These are phyloP conservation scores for Silurus asotus DNA, from an alignment of 2,113 vertebrate genomes.

Conservation along the genomic window DNA sequence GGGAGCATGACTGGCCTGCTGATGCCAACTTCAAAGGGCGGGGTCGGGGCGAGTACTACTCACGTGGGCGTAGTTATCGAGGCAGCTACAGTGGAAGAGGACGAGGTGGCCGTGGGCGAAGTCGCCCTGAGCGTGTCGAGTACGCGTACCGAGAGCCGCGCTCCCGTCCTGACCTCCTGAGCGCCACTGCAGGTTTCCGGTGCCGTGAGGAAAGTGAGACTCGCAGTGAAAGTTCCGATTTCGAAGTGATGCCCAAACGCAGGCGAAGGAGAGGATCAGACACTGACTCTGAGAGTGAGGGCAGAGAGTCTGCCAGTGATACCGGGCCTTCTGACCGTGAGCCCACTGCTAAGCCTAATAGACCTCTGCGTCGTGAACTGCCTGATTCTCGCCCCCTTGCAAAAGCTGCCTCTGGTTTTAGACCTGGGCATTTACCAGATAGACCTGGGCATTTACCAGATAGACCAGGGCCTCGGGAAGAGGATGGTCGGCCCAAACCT, in stretches of 20 bases:
- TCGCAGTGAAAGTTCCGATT: slow-evolving; percentile 96
- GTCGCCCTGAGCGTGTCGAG: slow-evolving; percentile 86
- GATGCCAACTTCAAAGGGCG: slow-evolving; percentile 88
- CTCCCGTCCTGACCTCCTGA: slow-evolving; percentile 78
- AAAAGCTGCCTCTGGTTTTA: slow-evolving; percentile 63
- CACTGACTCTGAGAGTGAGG: slow-evolving; percentile 95
- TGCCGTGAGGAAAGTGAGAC: slow-evolving; percentile 96
- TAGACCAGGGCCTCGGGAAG: slow-evolving; percentile 65
- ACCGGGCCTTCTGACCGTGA: slow-evolving; percentile 90
- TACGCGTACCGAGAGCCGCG: slow-evolving; percentile 87
- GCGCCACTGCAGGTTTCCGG: slow-evolving; percentile 67
- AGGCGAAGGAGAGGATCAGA: slow-evolving; percentile 88
- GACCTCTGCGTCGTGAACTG: slow-evolving; percentile 69
- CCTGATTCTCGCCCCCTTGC: slow-evolving; percentile 62
- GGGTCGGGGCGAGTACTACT: slow-evolving; percentile 94
- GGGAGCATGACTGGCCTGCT: slow-evolving; percentile 88
- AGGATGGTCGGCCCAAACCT: slow-evolving; percentile 86
- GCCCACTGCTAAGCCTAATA: slow-evolving; percentile 84
- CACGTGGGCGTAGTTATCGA: slow-evolving; percentile 91
- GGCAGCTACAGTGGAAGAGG: slow-evolving; percentile 89
- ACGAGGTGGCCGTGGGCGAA: slow-evolving; percentile 85
- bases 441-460: slow-evolving; percentile 64
- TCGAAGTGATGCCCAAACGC: slow-evolving; percentile 93
- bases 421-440: slow-evolving; percentile 64
- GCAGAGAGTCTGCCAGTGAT: slow-evolving; percentile 92